These are phyloP conservation scores for Helogale parvula DNA, from an alignment of 2,113 vertebrate genomes.

Conservation along the genomic window DNA sequence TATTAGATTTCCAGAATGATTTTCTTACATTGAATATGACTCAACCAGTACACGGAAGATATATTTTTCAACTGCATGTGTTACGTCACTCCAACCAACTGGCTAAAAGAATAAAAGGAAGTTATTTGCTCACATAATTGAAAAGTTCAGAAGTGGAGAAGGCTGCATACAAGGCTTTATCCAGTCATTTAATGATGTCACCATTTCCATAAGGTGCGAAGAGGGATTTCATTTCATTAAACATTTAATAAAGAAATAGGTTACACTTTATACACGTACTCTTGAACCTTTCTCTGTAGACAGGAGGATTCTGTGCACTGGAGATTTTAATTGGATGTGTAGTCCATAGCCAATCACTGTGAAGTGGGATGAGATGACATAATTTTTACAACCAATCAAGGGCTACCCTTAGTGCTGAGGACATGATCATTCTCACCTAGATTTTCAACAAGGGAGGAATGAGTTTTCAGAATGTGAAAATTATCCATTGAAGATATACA, in stretches of 20 bases:
- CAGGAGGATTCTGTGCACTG: background rate
- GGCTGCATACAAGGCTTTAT: background rate
- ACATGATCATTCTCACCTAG: fast-evolving
- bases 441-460: background rate
- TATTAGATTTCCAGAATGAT: background rate
- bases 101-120: background rate
- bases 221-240: background rate
- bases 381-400: background rate
- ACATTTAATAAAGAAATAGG: background rate
- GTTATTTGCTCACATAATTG: background rate
- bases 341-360: background rate
- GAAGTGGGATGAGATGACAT: background rate
- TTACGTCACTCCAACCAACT: background rate
- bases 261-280: background rate
- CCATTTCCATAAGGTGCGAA: background rate
- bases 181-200: background rate
- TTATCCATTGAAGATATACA: background rate
- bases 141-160: background rate
- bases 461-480: background rate
- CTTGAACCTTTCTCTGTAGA: background rate
- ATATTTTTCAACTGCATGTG: background rate
- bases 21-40: background rate
- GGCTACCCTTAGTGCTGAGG: background rate
- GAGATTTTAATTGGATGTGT: background rate
- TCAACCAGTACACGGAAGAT: background rate